phyloP scores from a whole-genome alignment of 2,797 vertebrate species.

The Gambusia yucatana region DNA sequence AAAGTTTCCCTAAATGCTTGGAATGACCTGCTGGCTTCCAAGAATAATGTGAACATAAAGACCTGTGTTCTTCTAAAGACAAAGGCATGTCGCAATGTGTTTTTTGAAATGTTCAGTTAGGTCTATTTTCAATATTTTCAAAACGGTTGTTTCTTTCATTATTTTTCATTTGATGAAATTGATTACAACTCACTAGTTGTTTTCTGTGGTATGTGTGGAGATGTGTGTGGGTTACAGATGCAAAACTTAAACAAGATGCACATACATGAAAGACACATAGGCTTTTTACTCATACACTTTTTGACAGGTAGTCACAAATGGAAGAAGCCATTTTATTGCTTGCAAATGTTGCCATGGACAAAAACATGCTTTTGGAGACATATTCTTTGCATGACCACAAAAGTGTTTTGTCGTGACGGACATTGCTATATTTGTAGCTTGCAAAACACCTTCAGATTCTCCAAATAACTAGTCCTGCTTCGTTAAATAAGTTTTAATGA shows the following conservation, averaged over 20 bases:
- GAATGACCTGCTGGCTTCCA: neutral
- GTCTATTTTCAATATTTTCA: neutral
- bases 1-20: slow-evolving; percentile 11
- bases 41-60: neutral
- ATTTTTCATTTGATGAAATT: too few relatives aligned
- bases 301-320: neutral
- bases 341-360: neutral
- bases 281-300: neutral
- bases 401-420: neutral
- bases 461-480: neutral
- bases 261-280: neutral
- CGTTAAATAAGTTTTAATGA: neutral
- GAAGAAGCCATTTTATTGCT: neutral
- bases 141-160: too few relatives aligned
- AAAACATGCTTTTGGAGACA: neutral
- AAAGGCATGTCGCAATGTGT: neutral
- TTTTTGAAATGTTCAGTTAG: neutral
- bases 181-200: neutral
- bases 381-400: neutral
- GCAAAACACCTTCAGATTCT: neutral
- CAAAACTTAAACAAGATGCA: neutral
- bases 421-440: neutral
- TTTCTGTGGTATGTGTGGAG: neutral
- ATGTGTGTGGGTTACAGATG: neutral
- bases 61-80: neutral